These are phyloP conservation scores for Gonocerus acuteangulatus DNA, from an alignment of 2,888 invertebrate species.

Conservation along the genomic window DNA sequence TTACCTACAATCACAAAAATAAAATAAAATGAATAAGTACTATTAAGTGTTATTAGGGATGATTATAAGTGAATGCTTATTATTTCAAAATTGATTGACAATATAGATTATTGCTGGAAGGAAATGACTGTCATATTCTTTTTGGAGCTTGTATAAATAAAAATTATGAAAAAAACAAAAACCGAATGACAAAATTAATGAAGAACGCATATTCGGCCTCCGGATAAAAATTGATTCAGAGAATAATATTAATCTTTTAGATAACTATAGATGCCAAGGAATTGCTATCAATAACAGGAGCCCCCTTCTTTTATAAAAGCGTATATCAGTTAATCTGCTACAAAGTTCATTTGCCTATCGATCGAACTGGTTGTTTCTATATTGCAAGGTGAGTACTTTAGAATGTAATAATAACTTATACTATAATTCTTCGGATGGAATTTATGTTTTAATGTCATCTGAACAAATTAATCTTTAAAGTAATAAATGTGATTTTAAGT, in stretches of 20 bases:
- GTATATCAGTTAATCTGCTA: not conserved
- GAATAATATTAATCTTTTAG: not conserved
- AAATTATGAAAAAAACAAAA: not conserved
- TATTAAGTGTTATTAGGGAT: too few relatives aligned
- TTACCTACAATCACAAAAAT: too few relatives aligned
- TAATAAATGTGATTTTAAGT: too few relatives aligned
- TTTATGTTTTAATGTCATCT: too few relatives aligned
- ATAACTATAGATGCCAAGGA: conserved; percentile 18
- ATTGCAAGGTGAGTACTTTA: not conserved
- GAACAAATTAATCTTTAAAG: too few relatives aligned
- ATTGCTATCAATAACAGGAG: not conserved
- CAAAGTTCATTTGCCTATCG: not conserved
- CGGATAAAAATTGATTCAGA: not conserved
- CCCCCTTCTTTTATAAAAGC: not conserved
- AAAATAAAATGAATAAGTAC: too few relatives aligned
- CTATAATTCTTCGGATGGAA: not conserved
- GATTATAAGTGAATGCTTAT: too few relatives aligned
- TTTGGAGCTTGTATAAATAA: too few relatives aligned
- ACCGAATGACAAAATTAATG: not conserved
- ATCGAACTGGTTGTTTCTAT: not conserved
- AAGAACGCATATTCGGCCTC: not conserved
- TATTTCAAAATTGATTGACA: too few relatives aligned
- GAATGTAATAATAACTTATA: not conserved
- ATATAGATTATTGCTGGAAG: too few relatives aligned
- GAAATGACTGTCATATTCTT: too few relatives aligned